A percentile compares a stretch with the other conserved stretches of the same genome.
phyloP scores from a whole-genome alignment of 2,113 vertebrate species.

The Tinamus guttatus region DNA sequence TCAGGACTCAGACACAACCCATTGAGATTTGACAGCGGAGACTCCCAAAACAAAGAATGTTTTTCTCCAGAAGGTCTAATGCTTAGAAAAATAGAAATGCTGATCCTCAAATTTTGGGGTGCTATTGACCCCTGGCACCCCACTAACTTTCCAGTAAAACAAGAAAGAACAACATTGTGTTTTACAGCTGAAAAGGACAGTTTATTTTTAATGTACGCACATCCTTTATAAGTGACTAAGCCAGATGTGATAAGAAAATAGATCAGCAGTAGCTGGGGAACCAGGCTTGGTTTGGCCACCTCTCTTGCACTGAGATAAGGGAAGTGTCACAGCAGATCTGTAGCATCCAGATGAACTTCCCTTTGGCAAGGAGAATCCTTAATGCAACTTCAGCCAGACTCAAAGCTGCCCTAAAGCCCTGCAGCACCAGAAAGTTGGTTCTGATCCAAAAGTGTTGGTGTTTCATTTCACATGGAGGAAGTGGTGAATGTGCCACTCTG shows the following conservation, averaged over 20 bases:
- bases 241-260: not conserved
- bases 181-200: not conserved
- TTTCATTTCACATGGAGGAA: not conserved
- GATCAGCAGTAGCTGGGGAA: not conserved
- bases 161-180: not conserved
- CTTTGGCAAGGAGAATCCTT: not conserved
- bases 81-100: not conserved
- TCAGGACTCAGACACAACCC: not conserved
- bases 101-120: not conserved
- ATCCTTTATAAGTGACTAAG: not conserved
- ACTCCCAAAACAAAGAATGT: not conserved
- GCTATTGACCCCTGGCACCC: not conserved
- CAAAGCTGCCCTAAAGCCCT: not conserved
- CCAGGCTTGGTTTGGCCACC: no score
- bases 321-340: not conserved
- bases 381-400: not conserved
- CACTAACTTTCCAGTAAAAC: not conserved
- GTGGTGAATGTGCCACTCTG: not conserved
- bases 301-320: not conserved
- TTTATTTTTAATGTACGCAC: not conserved
- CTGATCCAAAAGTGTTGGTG: not conserved
- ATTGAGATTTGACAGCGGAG: not conserved
- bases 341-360: not conserved
- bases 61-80: not conserved
- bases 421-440: not conserved